Evolutionary conservation across 2,797 vertebrate genomes (phyloP).

Genomic region (Acanthurus lineatus): DNA sequence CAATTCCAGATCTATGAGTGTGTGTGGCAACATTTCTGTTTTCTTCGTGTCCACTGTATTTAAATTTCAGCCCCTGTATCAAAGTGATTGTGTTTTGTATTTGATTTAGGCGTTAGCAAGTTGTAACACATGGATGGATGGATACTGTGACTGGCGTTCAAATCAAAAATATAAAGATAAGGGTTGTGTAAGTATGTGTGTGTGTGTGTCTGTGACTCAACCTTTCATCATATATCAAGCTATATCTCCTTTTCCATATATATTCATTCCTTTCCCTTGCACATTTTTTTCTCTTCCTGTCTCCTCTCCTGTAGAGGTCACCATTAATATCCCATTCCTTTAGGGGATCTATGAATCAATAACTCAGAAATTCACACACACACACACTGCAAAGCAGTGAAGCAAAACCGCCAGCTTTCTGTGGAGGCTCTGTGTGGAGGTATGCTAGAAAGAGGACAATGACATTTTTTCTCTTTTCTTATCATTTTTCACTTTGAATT

Average conservation of each 20-base stretch:
- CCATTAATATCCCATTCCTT: constrained; percentile 58
- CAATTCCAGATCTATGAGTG: background rate
- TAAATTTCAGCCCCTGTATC: too few species aligned
- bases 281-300: constrained; percentile 8
- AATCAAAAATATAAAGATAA: too few species aligned
- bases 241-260: background rate
- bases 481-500: background rate
- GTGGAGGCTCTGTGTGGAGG: background rate
- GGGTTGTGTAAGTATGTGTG: background rate
- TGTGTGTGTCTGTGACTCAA: constrained; percentile 1
- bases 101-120: background rate
- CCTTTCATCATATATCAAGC: background rate
- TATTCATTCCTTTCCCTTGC: background rate
- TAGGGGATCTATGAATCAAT: constrained; percentile 68
- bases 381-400: constrained; percentile 4
- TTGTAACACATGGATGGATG: too few species aligned
- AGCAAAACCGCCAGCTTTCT: background rate
- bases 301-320: constrained; percentile 59
- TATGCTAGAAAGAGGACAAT: constrained; percentile 5
- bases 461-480: constrained; percentile 5
- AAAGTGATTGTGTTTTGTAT: constrained; percentile 3
- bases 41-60: background rate
- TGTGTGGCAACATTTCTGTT: background rate
- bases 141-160: too few species aligned
- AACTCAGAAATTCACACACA: constrained; percentile 32